phyloP scores from a whole-genome alignment of 1,140 invertebrate species.

The Drosophila ogumai region DNA sequence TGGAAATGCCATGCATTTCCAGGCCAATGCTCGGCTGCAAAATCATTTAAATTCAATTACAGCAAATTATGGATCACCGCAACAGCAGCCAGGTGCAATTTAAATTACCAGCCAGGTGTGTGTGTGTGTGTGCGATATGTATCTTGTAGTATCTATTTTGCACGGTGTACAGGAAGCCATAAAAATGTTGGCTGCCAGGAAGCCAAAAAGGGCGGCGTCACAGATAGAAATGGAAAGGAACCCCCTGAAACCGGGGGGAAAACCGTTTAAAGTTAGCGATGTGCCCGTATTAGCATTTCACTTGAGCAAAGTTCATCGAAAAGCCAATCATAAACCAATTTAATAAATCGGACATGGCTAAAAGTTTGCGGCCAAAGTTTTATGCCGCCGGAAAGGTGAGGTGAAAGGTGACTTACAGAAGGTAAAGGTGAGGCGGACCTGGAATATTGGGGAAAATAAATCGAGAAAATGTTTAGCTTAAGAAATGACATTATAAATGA shows the following conservation, averaged over 20 bases:
- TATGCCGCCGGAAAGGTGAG: neutral
- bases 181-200: slow-evolving; percentile 68
- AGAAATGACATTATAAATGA: neutral
- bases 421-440: neutral
- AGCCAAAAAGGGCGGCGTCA: slow-evolving; percentile 49
- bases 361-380: slow-evolving; percentile 49
- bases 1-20: neutral
- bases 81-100: slow-evolving; percentile 40
- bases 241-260: neutral
- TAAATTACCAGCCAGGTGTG: slow-evolving; percentile 60
- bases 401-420: neutral
- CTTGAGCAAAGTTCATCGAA: slow-evolving; percentile 63
- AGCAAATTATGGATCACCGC: slow-evolving; percentile 51
- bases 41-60: slow-evolving; percentile 72
- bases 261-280: slow-evolving; percentile 57
- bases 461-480: neutral
- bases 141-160: slow-evolving; percentile 62
- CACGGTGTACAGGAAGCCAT: slow-evolving; percentile 65
- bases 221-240: slow-evolving; percentile 33
- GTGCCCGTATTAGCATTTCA: slow-evolving; percentile 60
- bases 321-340: slow-evolving; percentile 71
- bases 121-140: slow-evolving; percentile 4
- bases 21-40: slow-evolving; percentile 4
- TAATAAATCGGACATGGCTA: slow-evolving; percentile 66
- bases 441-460: neutral